phyloP scores from a whole-genome alignment of 2,797 vertebrate species.

The Diplodus puntazzo region DNA sequence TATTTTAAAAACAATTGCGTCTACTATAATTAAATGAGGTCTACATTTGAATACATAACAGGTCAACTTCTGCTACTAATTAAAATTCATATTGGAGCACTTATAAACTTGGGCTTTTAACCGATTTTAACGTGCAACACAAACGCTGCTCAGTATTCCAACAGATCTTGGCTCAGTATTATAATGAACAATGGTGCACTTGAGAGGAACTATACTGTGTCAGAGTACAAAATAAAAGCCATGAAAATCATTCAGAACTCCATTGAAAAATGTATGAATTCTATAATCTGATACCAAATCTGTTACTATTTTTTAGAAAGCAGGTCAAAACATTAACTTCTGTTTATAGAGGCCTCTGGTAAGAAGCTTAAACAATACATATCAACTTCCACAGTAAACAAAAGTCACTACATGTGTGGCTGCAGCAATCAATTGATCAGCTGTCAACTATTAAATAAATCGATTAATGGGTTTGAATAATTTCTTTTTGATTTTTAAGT shows the following conservation, averaged over 20 bases:
- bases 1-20: constrained; percentile 64
- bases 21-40: constrained; percentile 72
- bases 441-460: too few relatives aligned
- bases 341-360: not conserved
- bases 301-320: not conserved
- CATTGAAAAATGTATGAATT: not conserved
- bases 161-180: not conserved
- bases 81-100: constrained; percentile 33
- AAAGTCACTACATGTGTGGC: not conserved
- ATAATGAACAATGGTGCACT: not conserved
- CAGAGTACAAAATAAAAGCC: not conserved
- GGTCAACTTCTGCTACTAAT: constrained; percentile 66
- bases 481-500: too few relatives aligned
- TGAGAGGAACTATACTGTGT: not conserved
- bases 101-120: constrained; percentile 11
- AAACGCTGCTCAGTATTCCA: not conserved
- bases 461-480: too few relatives aligned
- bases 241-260: not conserved
- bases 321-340: constrained; percentile 1
- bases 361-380: not conserved
- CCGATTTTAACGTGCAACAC: not conserved
- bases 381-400: not conserved
- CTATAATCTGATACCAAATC: not conserved
- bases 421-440: too few relatives aligned
- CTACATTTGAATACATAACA: constrained; percentile 61